Evolutionary conservation across 2,113 vertebrate species (phyloP), one percentile per base, ranked within the genome.

Genomic region (Addax nasomaculatus): DNA sequence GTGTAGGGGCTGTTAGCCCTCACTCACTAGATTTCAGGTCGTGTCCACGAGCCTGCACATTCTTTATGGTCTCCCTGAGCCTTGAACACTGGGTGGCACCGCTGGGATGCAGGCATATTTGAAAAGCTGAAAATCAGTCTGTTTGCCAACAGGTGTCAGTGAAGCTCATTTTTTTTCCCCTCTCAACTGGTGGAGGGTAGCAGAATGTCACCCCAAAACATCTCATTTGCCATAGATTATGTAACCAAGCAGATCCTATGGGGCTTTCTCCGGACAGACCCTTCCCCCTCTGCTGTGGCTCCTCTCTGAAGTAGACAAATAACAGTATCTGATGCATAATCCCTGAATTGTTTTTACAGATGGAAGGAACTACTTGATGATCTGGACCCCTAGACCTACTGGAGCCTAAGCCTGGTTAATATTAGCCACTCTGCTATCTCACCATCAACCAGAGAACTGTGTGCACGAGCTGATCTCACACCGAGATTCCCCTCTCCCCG

Each of bases 401-500:
- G 30, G 11, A 51, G 49, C 30, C 79, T 23, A 23, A 53, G 49
- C 17, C 5, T 33, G 79, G 30, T 7, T 51, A 51, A 7, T 23
- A 51, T 53, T n/a, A 53, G 30, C 79, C 49, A 80, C 33, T 33
- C 49, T n/a, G 47, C 30, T 7, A 13, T 21, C 30, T n/a, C 47
- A 51, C 79, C 49, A 81, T 51, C 17, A 81, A 23, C 47, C 30
- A 33, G 30, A 81, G 19, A 33, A 51, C 29, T n/a, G n/a, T 33
- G 30, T n/a, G 45, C 47, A 11, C 0, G 17, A n/a, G 49, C 30
- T 23, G 79, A 53, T n/a, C 1, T 2, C 10, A n/a, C n/a, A 51
- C 17, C 2, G 6, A 53, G 30, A n/a, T 13, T 39, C 49, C 19
- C n/a, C 11, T 0, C 19, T 7, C 47, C 30, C 10, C 3, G 10